These are phyloP conservation scores for Brienomyrus longianalis DNA, from an alignment of 2,113 vertebrate genomes.

Conservation along the genomic window DNA sequence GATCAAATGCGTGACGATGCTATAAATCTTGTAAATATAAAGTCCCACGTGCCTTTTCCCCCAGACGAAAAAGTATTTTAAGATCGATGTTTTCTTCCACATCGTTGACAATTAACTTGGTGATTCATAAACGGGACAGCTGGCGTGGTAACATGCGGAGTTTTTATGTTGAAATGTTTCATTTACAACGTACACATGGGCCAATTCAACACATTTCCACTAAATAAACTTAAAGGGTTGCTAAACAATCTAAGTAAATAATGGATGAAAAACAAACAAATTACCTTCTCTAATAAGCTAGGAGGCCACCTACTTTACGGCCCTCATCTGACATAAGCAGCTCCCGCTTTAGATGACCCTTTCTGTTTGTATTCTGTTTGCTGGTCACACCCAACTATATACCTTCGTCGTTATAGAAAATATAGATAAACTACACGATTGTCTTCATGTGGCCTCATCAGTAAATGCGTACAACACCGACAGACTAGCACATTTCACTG, in stretches of 20 bases:
- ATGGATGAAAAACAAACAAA: not conserved
- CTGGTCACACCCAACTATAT: not conserved
- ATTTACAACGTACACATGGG: not conserved
- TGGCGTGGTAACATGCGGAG: not conserved
- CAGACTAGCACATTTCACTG: not conserved
- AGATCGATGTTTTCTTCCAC: not conserved
- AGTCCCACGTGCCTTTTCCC: not conserved
- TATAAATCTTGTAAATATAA: not conserved
- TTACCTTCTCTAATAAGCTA: not conserved
- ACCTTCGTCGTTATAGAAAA: not conserved
- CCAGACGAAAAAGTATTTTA: not conserved
- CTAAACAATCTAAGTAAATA: not conserved
- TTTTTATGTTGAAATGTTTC: not conserved
- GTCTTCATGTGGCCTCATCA: not conserved
- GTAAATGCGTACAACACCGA: not conserved
- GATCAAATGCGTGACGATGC: not conserved
- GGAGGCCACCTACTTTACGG: not conserved
- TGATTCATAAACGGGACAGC: not conserved
- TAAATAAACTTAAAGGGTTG: not conserved
- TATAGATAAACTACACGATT: not conserved
- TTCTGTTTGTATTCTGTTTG: not conserved
- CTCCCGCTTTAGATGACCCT: not conserved
- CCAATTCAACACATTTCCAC: not conserved
- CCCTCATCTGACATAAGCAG: not conserved
- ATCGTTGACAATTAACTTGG: not conserved